phyloP scores from a whole-genome alignment of 2,797 vertebrate genomes.

The Lacerta viridis region DNA sequence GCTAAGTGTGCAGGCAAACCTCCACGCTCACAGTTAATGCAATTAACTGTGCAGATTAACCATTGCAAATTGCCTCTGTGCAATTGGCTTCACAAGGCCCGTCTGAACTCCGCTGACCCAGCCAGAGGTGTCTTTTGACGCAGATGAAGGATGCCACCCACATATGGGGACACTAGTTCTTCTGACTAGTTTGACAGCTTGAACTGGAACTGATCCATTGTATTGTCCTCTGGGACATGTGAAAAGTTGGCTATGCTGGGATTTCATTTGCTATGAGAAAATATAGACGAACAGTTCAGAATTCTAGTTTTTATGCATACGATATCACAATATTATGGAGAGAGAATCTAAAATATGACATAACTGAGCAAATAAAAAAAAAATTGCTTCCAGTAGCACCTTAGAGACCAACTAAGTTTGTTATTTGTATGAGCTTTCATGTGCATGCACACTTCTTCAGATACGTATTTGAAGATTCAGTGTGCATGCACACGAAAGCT shows the following conservation, averaged over 20 bases:
- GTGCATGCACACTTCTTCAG: too few species aligned
- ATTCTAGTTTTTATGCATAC: neutral
- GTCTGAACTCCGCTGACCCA: neutral
- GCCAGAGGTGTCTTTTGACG: neutral
- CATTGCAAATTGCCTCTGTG: neutral
- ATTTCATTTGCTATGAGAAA: constrained; percentile 7
- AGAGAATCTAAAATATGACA: neutral
- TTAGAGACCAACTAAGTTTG: too few species aligned
- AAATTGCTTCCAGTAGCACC: too few species aligned
- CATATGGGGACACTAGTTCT: neutral
- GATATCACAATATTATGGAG: neutral
- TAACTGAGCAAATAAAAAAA: neutral
- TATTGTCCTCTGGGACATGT: neutral
- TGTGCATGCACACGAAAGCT: too few species aligned
- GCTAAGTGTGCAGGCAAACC: neutral
- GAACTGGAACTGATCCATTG: neutral
- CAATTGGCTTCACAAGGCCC: neutral
- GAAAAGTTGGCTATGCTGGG: neutral
- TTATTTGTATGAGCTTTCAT: too few species aligned
- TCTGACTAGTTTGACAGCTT: neutral
- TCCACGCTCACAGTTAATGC: neutral
- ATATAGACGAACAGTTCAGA: neutral
- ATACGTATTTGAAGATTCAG: too few species aligned
- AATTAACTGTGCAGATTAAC: too few species aligned
- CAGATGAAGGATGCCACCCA: neutral